Percentiles rank a stretch among this genome's conserved stretches.
phyloP scores from a whole-genome alignment of 2,888 invertebrate genomes.

The Adela reaumurella region DNA sequence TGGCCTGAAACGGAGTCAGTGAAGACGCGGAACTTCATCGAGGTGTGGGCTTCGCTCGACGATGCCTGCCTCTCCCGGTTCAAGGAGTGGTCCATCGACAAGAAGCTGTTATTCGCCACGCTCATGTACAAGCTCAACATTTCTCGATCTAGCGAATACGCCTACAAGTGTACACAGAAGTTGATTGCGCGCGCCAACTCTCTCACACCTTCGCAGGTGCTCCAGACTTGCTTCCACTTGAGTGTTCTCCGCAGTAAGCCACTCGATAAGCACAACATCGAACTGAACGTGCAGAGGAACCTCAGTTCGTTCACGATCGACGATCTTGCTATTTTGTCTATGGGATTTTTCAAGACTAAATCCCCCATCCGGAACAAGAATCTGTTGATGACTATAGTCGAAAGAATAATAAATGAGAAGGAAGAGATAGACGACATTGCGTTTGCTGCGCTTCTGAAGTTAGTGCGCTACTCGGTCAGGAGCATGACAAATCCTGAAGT shows the following conservation, averaged over 20 bases:
- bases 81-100: constrained; percentile 46
- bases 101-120: constrained; percentile 58
- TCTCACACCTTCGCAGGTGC: constrained; percentile 58
- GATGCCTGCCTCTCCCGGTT: constrained; percentile 54
- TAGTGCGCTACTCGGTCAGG: constrained; percentile 57
- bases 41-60: constrained; percentile 67
- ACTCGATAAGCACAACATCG: constrained; percentile 63
- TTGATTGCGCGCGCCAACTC: constrained; percentile 54
- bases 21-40: constrained; percentile 56
- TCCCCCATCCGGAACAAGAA: constrained; percentile 54
- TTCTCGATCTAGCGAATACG: constrained; percentile 53
- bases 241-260: constrained; percentile 56
- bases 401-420: constrained; percentile 44
- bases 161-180: constrained; percentile 48
- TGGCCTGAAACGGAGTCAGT: constrained; percentile 52
- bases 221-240: constrained; percentile 65
- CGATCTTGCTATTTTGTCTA: constrained; percentile 67
- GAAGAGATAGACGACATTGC: constrained; percentile 60
- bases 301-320: constrained; percentile 57
- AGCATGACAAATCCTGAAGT: constrained; percentile 39
- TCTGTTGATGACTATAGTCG: constrained; percentile 48
- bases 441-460: constrained; percentile 63
- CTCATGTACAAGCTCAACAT: constrained; percentile 62
- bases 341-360: constrained; percentile 77
- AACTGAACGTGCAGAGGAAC: constrained; percentile 48